Percentiles rank a stretch among this genome's conserved stretches.
phyloP scores from a whole-genome alignment of 2,888 invertebrate genomes.

The Cremastobaeus sp. region DNA sequence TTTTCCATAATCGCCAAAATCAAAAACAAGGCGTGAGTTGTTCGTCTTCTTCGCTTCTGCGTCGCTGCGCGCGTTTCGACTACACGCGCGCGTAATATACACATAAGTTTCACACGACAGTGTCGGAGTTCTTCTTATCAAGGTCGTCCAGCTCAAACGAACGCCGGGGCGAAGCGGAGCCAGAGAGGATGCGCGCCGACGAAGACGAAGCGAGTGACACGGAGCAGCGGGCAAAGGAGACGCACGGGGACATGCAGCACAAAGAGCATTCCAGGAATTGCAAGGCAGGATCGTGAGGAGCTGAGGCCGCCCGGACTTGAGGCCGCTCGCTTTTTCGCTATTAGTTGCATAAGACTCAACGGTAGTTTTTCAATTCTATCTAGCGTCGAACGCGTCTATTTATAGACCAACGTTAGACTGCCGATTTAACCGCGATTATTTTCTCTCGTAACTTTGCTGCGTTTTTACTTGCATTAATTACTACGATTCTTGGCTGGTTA shows the following conservation, averaged over 20 bases:
- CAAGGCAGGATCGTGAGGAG: conserved; percentile 50
- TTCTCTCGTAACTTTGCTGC: no score
- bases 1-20: conserved; percentile 50
- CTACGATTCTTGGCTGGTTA: no score
- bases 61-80: conserved; percentile 9
- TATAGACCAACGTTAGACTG: conserved; percentile 32
- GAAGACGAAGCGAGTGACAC: background rate
- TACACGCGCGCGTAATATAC: conserved; percentile 28
- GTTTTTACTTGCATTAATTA: no score
- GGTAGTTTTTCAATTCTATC: conserved; percentile 70
- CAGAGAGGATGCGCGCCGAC: conserved; percentile 28
- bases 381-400: conserved; percentile 52
- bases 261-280: conserved; percentile 76
- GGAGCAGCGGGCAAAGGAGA: conserved; percentile 15
- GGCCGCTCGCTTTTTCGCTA: conserved; percentile 57
- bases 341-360: conserved; percentile 74
- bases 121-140: conserved; percentile 65
- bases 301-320: conserved; percentile 43
- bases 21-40: conserved; percentile 23
- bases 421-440: conserved; percentile 27
- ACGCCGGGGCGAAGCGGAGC: conserved; percentile 24
- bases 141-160: conserved; percentile 66
- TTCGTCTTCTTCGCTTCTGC: conserved; percentile 26
- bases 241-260: conserved; percentile 66
- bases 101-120: conserved; percentile 44